Base-by-base conservation (phyloP, 2,888 invertebrate species). In the Panopea generosa region DNA sequence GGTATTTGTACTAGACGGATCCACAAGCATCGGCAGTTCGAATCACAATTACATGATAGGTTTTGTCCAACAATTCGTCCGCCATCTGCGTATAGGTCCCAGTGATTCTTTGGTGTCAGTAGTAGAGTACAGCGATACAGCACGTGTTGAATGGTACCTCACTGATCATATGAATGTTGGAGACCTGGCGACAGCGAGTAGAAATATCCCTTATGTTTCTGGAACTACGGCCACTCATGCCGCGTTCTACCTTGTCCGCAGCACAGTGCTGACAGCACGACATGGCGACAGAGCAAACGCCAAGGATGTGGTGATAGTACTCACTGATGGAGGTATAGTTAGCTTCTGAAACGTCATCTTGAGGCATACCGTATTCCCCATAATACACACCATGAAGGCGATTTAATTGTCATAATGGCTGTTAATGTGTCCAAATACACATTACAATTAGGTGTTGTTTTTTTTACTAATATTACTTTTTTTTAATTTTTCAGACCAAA, bases 1-100 rank as follows among this genome's bases (percentile, higher is more conserved):
- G 14, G 62, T 80, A 2, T 80, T 80, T 26, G 66, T 80, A 1
- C 26, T 80, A 24, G 80, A 80, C 45, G 80, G 76, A 57, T 80
- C 80, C 33, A 75, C 76, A 1, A 73, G 73, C 47, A 72, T 80
- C 2, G 80, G 80, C 2, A 14, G 2, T 14, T 16, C 50, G 1
- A 80, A 80, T 49, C 77, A 77, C 45, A 1, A 20, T 0, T 65
- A 49, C 49, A 53, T 68, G 72, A 43, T 45, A n/a, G n/a, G 20
- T 11, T 77, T 77, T 40, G 63, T 77, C 7, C 53, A 63, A 52
- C 24, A n/a, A 7, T 16, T 75, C 0, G 55, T 75, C 22, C n/a
- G 16, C 52, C 27, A 45, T 49, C 33, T 72, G 11, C 45, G 20
- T 4, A 72, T 77, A 14, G 77, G 77, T 6, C 40, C 68, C 2